These are phyloP conservation scores for Chorisops tibialis DNA, from an alignment of 2,888 invertebrate genomes.

Conservation along the genomic window DNA sequence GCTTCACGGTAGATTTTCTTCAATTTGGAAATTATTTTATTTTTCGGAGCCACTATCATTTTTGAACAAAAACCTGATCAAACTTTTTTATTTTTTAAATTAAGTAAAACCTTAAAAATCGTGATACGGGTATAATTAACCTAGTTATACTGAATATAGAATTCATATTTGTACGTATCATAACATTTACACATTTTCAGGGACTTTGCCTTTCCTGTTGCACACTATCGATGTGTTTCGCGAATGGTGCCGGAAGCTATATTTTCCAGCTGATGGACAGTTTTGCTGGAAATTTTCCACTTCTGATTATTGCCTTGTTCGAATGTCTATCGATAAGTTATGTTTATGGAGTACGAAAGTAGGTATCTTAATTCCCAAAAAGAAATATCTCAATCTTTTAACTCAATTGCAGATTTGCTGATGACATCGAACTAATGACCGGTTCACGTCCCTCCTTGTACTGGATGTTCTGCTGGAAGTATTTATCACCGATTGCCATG, in stretches of 20 bases:
- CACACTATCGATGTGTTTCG: conserved; percentile 82
- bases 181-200: conserved; percentile 36
- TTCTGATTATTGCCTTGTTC: conserved; percentile 87
- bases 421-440: conserved; percentile 94
- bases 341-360: conserved; percentile 89
- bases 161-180: not conserved
- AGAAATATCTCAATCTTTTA: not conserved
- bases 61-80: no score
- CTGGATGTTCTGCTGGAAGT: conserved; percentile 95
- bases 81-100: no score
- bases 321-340: conserved; percentile 92
- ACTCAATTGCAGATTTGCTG: conserved; percentile 68
- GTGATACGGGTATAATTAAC: not conserved
- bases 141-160: not conserved
- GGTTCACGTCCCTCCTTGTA: conserved; percentile 83
- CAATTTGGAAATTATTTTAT: no score
- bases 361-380: conserved; percentile 37
- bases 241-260: conserved; percentile 90
- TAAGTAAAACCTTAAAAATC: no score
- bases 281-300: conserved; percentile 89
- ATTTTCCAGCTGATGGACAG: conserved; percentile 91
- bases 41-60: no score
- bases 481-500: conserved; percentile 87
- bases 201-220: conserved; percentile 76
- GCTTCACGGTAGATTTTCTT: no score